phyloP scores from a whole-genome alignment of 1,140 invertebrate genomes.

The Ceratina australensis region DNA sequence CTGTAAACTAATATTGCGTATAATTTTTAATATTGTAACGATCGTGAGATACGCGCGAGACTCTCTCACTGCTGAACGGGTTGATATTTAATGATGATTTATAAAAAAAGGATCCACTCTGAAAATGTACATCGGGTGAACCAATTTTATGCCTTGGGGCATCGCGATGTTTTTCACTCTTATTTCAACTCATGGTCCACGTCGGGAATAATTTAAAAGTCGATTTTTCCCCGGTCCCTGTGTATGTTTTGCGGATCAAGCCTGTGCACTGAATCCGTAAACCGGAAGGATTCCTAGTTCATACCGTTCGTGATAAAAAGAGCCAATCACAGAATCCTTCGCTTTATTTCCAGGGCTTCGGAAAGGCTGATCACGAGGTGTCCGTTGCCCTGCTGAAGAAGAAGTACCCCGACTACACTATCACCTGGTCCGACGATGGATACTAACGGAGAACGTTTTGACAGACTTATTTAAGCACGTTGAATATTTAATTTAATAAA shows the following conservation, averaged over 20 bases:
- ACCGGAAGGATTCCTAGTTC: neutral
- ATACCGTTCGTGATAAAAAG: neutral
- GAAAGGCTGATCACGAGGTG: constrained; percentile 90
- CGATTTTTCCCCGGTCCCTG: neutral
- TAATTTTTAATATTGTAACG: too few relatives aligned
- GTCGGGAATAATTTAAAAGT: neutral
- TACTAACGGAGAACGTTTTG: constrained; percentile 81
- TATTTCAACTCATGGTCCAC: neutral
- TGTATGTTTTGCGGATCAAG: neutral
- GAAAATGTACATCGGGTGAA: too few relatives aligned
- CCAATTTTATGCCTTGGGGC: neutral
- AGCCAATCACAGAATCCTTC: neutral
- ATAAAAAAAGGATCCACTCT: too few relatives aligned
- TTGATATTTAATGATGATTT: too few relatives aligned
- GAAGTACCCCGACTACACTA: constrained; percentile 86
- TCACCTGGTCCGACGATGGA: constrained; percentile 90
- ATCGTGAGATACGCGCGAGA: too few relatives aligned
- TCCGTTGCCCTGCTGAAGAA: constrained; percentile 87
- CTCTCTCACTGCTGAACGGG: too few relatives aligned
- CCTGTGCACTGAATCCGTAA: neutral
- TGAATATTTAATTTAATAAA: too few relatives aligned
- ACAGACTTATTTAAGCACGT: too few relatives aligned
- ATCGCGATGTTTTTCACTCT: constrained; percentile 20
- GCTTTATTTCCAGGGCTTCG: constrained; percentile 84
- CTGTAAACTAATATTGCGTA: neutral